These are phyloP conservation scores for Silurus meridionalis DNA, from an alignment of 2,113 vertebrate species.

Conservation along the genomic window DNA sequence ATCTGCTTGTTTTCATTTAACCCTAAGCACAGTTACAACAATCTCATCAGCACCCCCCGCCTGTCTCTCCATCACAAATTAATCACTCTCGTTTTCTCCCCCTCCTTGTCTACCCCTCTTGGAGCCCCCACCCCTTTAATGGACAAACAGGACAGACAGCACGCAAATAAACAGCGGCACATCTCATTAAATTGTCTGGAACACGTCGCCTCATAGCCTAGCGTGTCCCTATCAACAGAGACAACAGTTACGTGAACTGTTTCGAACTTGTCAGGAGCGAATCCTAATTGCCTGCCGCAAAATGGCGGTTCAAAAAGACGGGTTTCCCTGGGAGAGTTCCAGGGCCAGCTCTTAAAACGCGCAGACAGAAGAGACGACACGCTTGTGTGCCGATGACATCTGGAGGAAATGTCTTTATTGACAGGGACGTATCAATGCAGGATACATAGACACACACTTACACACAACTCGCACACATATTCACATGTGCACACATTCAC, in stretches of 20 bases:
- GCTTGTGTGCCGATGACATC: slow-evolving; percentile 80
- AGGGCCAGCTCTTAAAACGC: slow-evolving; percentile 74
- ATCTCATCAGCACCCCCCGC: slow-evolving; percentile 58
- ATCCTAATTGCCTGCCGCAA: slow-evolving; percentile 79
- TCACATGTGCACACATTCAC: slow-evolving; percentile 29
- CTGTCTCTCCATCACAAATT: slow-evolving; percentile 63
- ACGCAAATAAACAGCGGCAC: slow-evolving; percentile 72
- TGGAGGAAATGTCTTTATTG: slow-evolving; percentile 85
- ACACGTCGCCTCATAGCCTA: slow-evolving; percentile 70
- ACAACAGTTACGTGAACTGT: slow-evolving; percentile 81
- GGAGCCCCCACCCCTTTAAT: slow-evolving; percentile 61
- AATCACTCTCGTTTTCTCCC: slow-evolving; percentile 48
- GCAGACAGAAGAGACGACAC: slow-evolving; percentile 77
- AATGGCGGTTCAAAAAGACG: slow-evolving; percentile 82
- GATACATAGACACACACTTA: slow-evolving; percentile 51
- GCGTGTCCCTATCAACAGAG: slow-evolving; percentile 79
- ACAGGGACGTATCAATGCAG: slow-evolving; percentile 76
- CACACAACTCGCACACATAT: slow-evolving; percentile 6
- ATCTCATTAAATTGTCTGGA: slow-evolving; percentile 83
- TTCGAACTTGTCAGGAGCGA: slow-evolving; percentile 81
- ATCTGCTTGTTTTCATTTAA: slow-evolving; percentile 64
- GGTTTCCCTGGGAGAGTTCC: slow-evolving; percentile 79
- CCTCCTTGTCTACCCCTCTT: slow-evolving; percentile 14
- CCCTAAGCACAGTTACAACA: slow-evolving; percentile 51
- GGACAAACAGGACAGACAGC: slow-evolving; percentile 76